Conservation (phyloP, 2,113 vertebrate species). For the Tinamus guttatus region DNA sequence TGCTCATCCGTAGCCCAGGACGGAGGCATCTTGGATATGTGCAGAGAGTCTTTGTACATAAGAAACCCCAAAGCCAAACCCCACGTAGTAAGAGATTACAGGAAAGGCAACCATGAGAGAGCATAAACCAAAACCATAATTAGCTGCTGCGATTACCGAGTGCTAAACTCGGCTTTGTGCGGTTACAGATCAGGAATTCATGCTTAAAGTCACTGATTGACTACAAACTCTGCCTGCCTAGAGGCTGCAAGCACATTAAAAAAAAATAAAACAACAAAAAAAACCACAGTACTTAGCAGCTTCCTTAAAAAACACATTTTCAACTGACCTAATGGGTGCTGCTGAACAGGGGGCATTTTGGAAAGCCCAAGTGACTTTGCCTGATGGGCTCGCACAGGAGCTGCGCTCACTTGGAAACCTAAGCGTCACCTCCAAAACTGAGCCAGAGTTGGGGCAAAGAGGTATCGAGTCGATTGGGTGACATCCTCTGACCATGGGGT, state of each 20-base stretch:
- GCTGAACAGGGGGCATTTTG: not conserved
- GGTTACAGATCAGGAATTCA: not conserved
- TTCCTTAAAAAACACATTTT: not conserved
- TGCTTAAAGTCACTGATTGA: not conserved
- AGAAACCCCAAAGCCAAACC: not conserved
- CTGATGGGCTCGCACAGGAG: not conserved
- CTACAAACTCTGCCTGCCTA: not conserved
- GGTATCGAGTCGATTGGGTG: not conserved
- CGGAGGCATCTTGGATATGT: fast-evolving
- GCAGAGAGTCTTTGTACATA: not conserved
- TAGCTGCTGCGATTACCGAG: not conserved
- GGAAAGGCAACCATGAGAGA: not conserved
- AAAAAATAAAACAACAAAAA: too few species aligned
- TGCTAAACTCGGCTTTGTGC: not conserved
- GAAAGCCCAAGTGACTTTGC: not conserved
- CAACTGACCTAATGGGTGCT: not conserved
- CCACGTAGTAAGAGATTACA: not conserved
- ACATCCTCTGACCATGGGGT: not conserved
- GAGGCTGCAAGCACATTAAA: not conserved
- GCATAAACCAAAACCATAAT: not conserved
- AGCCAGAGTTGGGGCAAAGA: not conserved
- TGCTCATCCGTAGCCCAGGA: not conserved
- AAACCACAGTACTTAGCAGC: not conserved
- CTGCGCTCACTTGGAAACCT: not conserved
- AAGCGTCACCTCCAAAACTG: not conserved